Evolutionary conservation across 2,888 invertebrate species (phyloP), one percentile per base, ranked within the genome.

Genomic region (Arenicola marina): DNA sequence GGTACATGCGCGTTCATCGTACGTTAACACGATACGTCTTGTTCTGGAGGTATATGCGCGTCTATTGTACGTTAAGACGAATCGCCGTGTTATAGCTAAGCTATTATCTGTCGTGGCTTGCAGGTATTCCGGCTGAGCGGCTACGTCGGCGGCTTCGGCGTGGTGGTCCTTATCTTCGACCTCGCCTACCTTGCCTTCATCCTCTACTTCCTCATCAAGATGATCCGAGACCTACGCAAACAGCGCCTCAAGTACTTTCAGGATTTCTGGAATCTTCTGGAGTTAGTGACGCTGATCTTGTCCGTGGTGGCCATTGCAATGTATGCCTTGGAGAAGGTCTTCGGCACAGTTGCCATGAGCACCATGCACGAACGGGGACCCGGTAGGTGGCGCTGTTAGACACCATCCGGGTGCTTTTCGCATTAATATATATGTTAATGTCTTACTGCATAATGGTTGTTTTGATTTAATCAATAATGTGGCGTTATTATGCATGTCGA

Each of bases 181-280:
- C 74, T 83, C 7, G 65, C 80, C 44, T 85, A 80, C 71, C 73
- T 81, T 18, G 61, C 76, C 34, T 84, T 84, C 72, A 78, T 82
- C 2, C 55, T 85, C 51, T 84, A 82, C 75, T 85, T 84, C 76
- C 78, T 84, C 48, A 61, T 80, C 46, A 76, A 76, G 28, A 83
- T 82, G 65, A 55, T 81, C 28, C 70, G 65, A 29, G 74, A 75
- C 48, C 67, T 84, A 7, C 77, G 72, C 65, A 78, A 79, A 46
- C 72, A 82, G 61, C 76, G 72, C 46, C 64, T 71, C 44, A 70
- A 71, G 26, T 86, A 85, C 70, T 85, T 84, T 73, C 70, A 70
- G n/a, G 75, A 76, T 51, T 84, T 84, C 74, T 85, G 85, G 85
- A 82, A 80, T 67, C 69, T 80, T 32, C 73, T 83, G 26, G 84